phyloP scores from a whole-genome alignment of 1,140 invertebrate species.

The Drosophila grimshawi region DNA sequence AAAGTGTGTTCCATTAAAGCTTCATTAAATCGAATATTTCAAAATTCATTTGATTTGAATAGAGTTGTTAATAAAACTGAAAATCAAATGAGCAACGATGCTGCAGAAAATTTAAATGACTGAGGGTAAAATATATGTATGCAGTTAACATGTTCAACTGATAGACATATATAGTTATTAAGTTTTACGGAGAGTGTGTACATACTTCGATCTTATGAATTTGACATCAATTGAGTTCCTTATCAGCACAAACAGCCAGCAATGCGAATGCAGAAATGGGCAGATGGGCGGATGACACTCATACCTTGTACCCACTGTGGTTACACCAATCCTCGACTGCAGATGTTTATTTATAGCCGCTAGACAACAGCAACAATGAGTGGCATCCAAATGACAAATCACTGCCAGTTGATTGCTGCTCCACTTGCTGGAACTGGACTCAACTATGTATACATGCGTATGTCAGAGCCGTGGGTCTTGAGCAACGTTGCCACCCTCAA shows the following conservation, averaged over 20 bases:
- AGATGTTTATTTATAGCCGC: constrained; percentile 72
- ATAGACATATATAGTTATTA: no score
- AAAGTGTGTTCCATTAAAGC: no score
- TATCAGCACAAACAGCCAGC: not conserved
- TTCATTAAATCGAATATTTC: no score
- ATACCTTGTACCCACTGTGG: constrained; percentile 12
- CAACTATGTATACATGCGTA: not conserved
- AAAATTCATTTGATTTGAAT: no score
- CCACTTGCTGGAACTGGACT: constrained; percentile 2
- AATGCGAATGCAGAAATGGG: constrained; percentile 1
- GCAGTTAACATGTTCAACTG: no score
- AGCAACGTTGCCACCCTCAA: constrained; percentile 17
- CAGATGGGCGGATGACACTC: constrained; percentile 16
- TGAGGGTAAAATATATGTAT: no score
- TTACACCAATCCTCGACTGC: constrained; percentile 31
- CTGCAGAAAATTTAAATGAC: no score
- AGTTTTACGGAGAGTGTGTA: not conserved
- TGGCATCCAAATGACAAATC: constrained; percentile 70
- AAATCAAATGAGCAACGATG: no score
- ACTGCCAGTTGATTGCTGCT: constrained; percentile 45
- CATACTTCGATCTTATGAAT: constrained; percentile 4
- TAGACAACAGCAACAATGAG: constrained; percentile 30
- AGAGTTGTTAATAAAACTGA: no score
- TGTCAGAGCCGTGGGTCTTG: constrained; percentile 12
- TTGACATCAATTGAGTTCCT: not conserved